Percentiles rank a stretch among this genome's conserved stretches.
Evolutionary conservation across 2,888 invertebrate genomes (phyloP).

Genomic region (Allacma fusca): DNA sequence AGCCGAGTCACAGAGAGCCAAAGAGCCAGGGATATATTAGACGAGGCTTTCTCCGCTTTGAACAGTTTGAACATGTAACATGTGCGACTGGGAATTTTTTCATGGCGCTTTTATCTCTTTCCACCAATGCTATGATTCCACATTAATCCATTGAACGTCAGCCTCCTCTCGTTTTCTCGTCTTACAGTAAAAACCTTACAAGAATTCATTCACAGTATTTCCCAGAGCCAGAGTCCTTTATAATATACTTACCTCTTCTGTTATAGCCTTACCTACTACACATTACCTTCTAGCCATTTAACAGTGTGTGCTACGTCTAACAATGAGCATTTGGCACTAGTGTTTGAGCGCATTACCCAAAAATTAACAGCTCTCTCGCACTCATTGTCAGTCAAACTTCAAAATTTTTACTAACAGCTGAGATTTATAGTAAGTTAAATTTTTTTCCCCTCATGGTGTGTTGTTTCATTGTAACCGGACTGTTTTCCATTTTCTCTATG

Average conservation of each 20-base stretch:
- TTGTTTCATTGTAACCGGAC: not conserved
- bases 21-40: too few species aligned
- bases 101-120: conserved; percentile 40
- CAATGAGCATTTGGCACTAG: not conserved
- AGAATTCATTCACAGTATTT: not conserved
- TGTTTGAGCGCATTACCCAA: too few species aligned
- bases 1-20: too few species aligned
- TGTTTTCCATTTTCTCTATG: conserved; percentile 16
- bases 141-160: conserved; percentile 49
- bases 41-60: too few species aligned
- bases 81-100: conserved; percentile 43
- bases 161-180: conserved; percentile 31
- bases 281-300: too few species aligned
- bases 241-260: too few species aligned
- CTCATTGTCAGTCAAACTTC: too few species aligned
- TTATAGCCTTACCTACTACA: too few species aligned
- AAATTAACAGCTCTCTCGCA: too few species aligned
- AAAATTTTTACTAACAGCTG: not conserved
- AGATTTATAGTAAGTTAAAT: not conserved
- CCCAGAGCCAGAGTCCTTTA: too few species aligned
- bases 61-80: conserved; percentile 35
- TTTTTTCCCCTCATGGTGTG: not conserved
- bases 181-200: conserved; percentile 27
- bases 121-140: conserved; percentile 53
- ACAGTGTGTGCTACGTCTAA: not conserved